Evolutionary conservation across 2,888 invertebrate genomes (phyloP), one percentile per base, ranked within the genome.

Genomic region (Polydrusus cervinus): DNA sequence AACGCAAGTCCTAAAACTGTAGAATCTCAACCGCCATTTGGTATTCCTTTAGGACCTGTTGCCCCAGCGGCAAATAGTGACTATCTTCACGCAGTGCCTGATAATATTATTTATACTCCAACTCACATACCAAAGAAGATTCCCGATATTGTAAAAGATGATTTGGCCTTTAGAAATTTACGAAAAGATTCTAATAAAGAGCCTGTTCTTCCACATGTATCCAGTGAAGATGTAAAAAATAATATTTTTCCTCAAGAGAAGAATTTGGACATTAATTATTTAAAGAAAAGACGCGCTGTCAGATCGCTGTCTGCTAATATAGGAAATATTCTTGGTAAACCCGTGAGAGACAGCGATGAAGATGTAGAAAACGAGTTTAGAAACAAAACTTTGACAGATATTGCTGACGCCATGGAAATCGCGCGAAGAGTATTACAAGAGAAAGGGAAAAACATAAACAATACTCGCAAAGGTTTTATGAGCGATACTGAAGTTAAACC

Each of bases 11-110:
- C 92, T 51, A 93, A 92, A 85, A 90, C 93, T 7, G 84, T 91
- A 3, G 96, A 96, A 67, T 94, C 94, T 14, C 97, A 97, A 84
- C 96, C 95, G 45, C 96, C 94, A 0, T 97, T 97, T 85, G 97
- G 97, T 18, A 97, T 97, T 83, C 97, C 97, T 0, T 86, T 96
- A 45, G 95, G 95, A 1, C 96, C 96, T 11, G 92, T 96, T 20
- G 91, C 94, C 0, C 92, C 93, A 1, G 93, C 95, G 6, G 91
- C 95, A 0, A 92, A 93, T 75, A 94, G 92, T 80, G 96, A 97
- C 85, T 97, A 97, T 84, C 89, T 97, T 70, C 95, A 96, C 84
- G 93, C 93, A 0, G 90, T 90, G 13, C 93, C 94, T 3, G 90
- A 91, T 82, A 90, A 88, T 71, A 75, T 80, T 16, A 89, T 89